Base-by-base conservation (phyloP, 2,888 invertebrate species). In the Caenorhabditis imperialis region DNA sequence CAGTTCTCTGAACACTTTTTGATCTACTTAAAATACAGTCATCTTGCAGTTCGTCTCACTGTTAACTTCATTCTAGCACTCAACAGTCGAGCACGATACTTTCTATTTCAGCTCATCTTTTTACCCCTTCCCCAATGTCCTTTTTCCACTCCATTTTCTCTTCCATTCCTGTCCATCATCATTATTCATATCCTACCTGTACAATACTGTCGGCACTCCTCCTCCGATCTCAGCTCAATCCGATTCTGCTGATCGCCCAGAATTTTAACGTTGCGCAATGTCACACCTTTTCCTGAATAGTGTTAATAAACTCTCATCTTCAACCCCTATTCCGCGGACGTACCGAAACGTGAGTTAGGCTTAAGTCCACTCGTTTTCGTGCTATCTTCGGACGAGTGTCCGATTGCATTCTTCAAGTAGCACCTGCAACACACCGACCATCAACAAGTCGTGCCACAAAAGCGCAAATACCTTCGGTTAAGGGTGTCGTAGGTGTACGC, bases 391-490 rank as follows among this genome's bases (percentile, higher is more conserved):
- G 74, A 74, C 8, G 84, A 85, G 45, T 81, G 75, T 37, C 83
- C 81, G 51, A 86, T 86, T 1, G 86, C 83, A 23, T 81, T 81
- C 55, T 86, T 86, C 63, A 86, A 67, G 55, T 74, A 86, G 60
- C 86, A 86, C 30, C 79, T 79, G 42, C 6, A 30, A 30, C 10
- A 30, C 7, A 30, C n/a, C 1, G 8, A 25, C 18, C 38, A 40
- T 38, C 22, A 8, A 38, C 47, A n/a, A 12, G n/a, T 38, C 2
- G n/a, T 27, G 7, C 18, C 18, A 42, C 47, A 16, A 53, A 27
- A 48, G 37, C 14, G 47, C 22, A 14, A 20, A 3, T 42, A 79
- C 75, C 83, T 72, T 14, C 74, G 69, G 16, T 72, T 63, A 45
- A 70, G 53, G 2, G 57, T 62, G 35, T 75, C 61, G 37, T 73